Evolutionary conservation across 2,797 vertebrate genomes (phyloP), one percentile per base, ranked within the genome.

Genomic region (Rhinogobio ventralis): DNA sequence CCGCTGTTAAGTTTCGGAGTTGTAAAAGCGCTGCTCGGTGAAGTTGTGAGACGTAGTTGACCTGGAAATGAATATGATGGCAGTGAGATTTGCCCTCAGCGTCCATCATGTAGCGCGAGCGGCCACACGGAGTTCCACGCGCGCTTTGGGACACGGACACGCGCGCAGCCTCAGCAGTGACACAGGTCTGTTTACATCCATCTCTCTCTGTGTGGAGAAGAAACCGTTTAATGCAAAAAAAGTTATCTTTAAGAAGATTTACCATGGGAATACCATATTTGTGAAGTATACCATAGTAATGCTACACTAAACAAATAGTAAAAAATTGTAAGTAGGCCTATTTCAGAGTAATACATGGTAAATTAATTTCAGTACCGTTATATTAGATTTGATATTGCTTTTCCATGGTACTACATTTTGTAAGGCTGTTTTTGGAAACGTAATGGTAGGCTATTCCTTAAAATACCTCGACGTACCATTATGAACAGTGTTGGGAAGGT

Each of bases 141-240:
- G 33, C 20, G 5, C 42, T 55, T 69, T 28, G 71, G 23, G 62
- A 25, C 11, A 36, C 2, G 64, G 78, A 36, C 19, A 15, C 28
- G 78, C 67, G 75, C 89, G 82, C 81, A 82, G 49, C 82, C 39
- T 53, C 84, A 74, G 81, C 71, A 81, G 60, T 39, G 57, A 69
- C 42, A 55, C 89, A 86, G 87, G 89, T 90, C 15, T 39, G 23
- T 19, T 39, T 17, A 55, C 36, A 28, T 36, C 2, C 7, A 20
- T 60, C 33, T 67, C 6, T 28, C 17, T 45, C 13, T 53, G 1
- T 60, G n/a, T 33, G 68, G 13, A 15, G 39, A 2, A 71, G 3
- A 49, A 19, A 73, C 17, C 1, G 4, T 11, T 60, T 36, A 68
- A 8, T 36, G 15, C n/a, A 7, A 42, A 42, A 42, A 13, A 9